Evolutionary conservation across 2,113 vertebrate genomes (phyloP).

Genomic region (Polyodon spathula): DNA sequence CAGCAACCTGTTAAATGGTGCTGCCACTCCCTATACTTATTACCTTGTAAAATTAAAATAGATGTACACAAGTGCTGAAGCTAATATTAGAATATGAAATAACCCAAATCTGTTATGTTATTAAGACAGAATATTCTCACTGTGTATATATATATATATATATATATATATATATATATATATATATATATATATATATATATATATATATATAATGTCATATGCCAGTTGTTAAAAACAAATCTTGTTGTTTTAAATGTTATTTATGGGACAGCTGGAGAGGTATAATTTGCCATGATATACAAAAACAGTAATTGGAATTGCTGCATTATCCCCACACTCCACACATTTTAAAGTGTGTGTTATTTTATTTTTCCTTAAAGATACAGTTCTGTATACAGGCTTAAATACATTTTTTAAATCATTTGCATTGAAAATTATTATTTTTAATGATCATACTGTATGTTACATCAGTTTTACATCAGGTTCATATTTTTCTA

Average conservation of each 20-base stretch:
- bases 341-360: no score
- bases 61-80: conserved; percentile 9
- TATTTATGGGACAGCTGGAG: not conserved
- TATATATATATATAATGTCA: not conserved
- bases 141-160: not conserved
- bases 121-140: not conserved
- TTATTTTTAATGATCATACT: no score
- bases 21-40: conserved; percentile 11
- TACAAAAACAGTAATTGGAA: not conserved
- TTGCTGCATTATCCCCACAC: no score
- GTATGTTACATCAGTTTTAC: no score
- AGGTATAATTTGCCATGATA: not conserved
- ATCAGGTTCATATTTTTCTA: no score
- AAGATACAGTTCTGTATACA: no score
- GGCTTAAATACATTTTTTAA: no score
- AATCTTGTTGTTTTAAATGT: not conserved
- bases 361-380: no score
- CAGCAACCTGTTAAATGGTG: conserved; percentile 14
- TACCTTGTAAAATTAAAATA: conserved; percentile 21
- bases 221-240: not conserved
- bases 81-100: not conserved
- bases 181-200: not conserved
- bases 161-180: not conserved
- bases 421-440: no score
- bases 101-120: not conserved